These are phyloP conservation scores for Drosophila ambigua DNA, from an alignment of 1,140 invertebrate genomes.

Conservation along the genomic window DNA sequence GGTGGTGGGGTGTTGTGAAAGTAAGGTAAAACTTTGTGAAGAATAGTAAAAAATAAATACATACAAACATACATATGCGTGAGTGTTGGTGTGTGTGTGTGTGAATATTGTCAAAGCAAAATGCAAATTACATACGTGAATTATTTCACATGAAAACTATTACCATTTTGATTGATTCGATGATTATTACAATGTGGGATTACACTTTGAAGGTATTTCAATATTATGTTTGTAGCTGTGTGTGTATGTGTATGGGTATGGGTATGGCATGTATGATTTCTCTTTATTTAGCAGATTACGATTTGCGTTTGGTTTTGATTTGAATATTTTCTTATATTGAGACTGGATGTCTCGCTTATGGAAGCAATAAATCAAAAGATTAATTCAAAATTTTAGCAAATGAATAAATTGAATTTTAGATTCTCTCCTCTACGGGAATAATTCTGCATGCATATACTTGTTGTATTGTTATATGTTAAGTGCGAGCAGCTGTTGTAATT, in stretches of 20 bases:
- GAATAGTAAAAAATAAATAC: slow-evolving; percentile 8
- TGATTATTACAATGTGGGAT: slow-evolving; percentile 11
- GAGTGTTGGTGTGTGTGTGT: background rate
- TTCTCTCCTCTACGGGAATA: slow-evolving; percentile 8
- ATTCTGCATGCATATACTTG: slow-evolving; percentile 16
- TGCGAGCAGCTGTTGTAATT: too few species aligned
- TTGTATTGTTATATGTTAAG: too few species aligned
- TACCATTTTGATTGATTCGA: slow-evolving; percentile 15
- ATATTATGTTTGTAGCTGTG: slow-evolving; percentile 11
- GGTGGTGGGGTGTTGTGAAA: background rate
- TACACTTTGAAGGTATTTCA: background rate
- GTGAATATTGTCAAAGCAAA: slow-evolving; percentile 30
- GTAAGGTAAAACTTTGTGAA: slow-evolving; percentile 12
- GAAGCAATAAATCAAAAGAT: slow-evolving; percentile 28
- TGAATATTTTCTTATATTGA: slow-evolving; percentile 15
- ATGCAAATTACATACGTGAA: slow-evolving; percentile 32
- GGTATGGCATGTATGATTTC: slow-evolving; percentile 10
- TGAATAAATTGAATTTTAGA: slow-evolving; percentile 3
- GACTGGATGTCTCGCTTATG: slow-evolving; percentile 9
- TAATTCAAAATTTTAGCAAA: slow-evolving; percentile 10
- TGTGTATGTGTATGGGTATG: background rate
- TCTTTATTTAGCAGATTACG: background rate
- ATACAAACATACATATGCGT: too few species aligned
- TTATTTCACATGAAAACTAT: background rate
- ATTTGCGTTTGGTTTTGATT: slow-evolving; percentile 11